Conservation (phyloP, 2,113 vertebrate species). For the Syngnathus floridae region DNA sequence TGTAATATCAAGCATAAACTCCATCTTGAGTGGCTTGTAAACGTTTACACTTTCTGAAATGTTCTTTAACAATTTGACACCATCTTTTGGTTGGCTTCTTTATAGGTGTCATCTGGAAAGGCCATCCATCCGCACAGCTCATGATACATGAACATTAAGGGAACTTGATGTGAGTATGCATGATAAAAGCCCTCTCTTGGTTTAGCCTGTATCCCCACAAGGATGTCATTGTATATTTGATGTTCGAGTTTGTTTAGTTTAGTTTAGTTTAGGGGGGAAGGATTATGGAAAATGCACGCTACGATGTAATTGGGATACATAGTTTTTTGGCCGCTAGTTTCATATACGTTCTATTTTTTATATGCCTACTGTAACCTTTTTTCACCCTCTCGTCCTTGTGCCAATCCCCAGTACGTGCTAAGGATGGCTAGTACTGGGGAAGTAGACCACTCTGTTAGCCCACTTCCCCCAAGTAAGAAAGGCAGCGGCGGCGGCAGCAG, state of each 20-base stretch:
- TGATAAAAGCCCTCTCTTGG: background rate
- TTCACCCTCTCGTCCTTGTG: background rate
- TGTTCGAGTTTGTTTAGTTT: background rate
- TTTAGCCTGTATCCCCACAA: background rate
- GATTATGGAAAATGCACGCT: background rate
- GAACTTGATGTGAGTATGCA: slow-evolving; percentile 74
- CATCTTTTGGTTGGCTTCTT: slow-evolving; percentile 48
- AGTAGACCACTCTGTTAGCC: slow-evolving; percentile 88
- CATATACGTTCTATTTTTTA: background rate
- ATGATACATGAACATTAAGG: slow-evolving; percentile 79
- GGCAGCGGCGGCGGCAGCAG: slow-evolving; percentile 71
- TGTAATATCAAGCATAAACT: background rate
- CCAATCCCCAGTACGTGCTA: slow-evolving; percentile 44
- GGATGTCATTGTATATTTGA: background rate
- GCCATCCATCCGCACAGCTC: slow-evolving; percentile 77
- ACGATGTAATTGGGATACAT: background rate
- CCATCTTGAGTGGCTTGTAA: background rate
- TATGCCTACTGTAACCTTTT: background rate
- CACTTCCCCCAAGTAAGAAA: slow-evolving; percentile 87
- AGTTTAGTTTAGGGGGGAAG: background rate
- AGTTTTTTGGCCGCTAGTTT: too few species aligned
- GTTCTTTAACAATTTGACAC: slow-evolving; percentile 2
- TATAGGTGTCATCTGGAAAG: slow-evolving; percentile 66
- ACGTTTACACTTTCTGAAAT: background rate
- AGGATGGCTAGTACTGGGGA: slow-evolving; percentile 98